Evolutionary conservation across 2,888 invertebrate genomes (phyloP), one percentile per base, ranked within the genome.

Genomic region (Pandemis heparana): DNA sequence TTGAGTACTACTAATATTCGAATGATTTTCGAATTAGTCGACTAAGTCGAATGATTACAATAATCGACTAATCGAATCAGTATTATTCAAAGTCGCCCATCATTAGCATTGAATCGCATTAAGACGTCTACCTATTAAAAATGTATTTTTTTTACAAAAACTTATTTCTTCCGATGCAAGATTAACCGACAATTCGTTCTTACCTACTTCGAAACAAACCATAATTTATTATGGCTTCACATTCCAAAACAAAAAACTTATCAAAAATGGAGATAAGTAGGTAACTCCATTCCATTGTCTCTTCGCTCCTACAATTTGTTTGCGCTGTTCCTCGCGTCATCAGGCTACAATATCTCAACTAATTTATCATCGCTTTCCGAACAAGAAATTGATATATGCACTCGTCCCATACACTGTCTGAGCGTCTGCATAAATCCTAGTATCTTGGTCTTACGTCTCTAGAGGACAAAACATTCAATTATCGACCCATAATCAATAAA

Each of bases 351-450:
- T 89, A 89, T 89, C 88, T 86, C 79, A 76, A 81, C 81, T 85
- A 87, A 90, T 91, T 90, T 90, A 90, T 91, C 90, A 89, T 90
- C 83, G 79, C 79, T 78, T 78, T 81, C 77, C 80, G 81, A 82
- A 83, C 84, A 87, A 89, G 86, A 87, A 86, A 90, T 88, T 90
- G 89, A 92, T 90, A 87, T 87, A 90, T 89, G 86, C 83, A 84
- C 77, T 81, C 82, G 79, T 82, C 76, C 82, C 78, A 83, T 81
- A 77, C 82, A 80, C 80, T 66, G 75, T 77, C 76, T 75, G 76
- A 71, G 76, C 77, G 79, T 77, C 79, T 77, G 74, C 78, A 82
- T 81, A 79, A 79, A 80, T 83, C 70, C 74, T 70, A 73, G 66
- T 66, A 66, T 74, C 70, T 74, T 75, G 72, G 64, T 48, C 64